Evolutionary conservation across 2,888 invertebrate species (phyloP).

Genomic region (Agonopterix alstromeriana): DNA sequence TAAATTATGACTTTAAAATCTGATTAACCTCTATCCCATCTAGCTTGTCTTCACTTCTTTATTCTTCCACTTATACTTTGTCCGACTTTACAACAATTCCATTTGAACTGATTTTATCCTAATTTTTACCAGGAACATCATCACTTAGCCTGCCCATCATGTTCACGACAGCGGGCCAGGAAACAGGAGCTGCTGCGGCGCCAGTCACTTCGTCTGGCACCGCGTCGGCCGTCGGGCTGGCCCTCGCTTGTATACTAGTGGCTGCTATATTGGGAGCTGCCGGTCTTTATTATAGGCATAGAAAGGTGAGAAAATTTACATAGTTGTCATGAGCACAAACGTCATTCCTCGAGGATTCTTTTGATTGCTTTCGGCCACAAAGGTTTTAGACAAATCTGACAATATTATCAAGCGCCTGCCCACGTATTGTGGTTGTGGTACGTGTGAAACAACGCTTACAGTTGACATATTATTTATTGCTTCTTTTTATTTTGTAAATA

Average conservation of each 20-base stretch:
- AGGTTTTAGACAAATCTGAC: too few relatives aligned
- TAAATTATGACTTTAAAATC: too few relatives aligned
- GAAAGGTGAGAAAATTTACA: conserved; percentile 48
- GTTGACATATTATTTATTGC: too few relatives aligned
- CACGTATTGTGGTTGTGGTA: too few relatives aligned
- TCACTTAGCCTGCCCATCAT: conserved; percentile 83
- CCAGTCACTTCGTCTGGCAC: conserved; percentile 71
- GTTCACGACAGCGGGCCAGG: conserved; percentile 86
- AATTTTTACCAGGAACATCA: conserved; percentile 78
- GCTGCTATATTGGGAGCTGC: conserved; percentile 79
- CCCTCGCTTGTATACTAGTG: conserved; percentile 78
- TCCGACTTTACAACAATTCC: not conserved
- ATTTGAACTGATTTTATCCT: not conserved
- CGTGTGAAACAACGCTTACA: too few relatives aligned
- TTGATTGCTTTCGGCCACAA: too few relatives aligned
- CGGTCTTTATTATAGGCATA: conserved; percentile 79
- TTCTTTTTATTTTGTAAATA: too few relatives aligned
- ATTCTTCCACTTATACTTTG: not conserved
- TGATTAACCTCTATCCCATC: too few relatives aligned
- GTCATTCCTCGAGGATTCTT: too few relatives aligned
- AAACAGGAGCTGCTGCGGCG: conserved; percentile 81
- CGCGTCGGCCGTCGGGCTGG: conserved; percentile 80
- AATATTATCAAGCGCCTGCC: too few relatives aligned
- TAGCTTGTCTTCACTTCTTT: not conserved
- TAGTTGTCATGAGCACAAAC: too few relatives aligned